Base-by-base conservation (phyloP, 1,140 invertebrate species). In the Cyphomyrmex costatus region DNA sequence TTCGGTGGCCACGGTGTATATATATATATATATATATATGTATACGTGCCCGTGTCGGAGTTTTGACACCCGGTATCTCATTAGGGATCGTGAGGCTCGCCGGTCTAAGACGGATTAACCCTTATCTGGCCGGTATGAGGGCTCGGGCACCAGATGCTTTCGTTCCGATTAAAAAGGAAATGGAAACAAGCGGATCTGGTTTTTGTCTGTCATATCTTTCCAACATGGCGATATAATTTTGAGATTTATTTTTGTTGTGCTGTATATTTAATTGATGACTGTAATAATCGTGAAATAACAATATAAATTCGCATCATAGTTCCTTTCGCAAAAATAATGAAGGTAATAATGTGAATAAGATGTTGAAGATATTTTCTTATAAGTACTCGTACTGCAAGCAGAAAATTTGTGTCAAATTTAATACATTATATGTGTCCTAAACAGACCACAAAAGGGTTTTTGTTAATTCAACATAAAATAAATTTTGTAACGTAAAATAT, bases 31-130 rank as follows among this genome's bases (percentile, higher is more conserved):
- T 78, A 36, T 46, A 66, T 68, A 63, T 46, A 36, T 53, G 46
- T 66, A 51, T 77, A 19, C 61, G 49, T 77, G 89, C 77, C 82
- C 88, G 90, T 92, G 90, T 92, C 92, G 61, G 89, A 95, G 94
- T 95, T 95, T 95, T 95, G 94, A 95, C 94, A 94, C 93, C 93
- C 92, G 91, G 94, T 94, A 95, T 95, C 93, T 95, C 94, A 95
- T 95, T 95, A 95, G 88, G 91, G 92, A 94, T 93, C 93, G 90
- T 93, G 92, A 93, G 91, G 94, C 92, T 91, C 88, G 86, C 87
- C 46, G 63, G 77, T 79, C 83, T 36, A 76, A 77, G 58, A 73
- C 65, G 89, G 91, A 92, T 93, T 92, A 92, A 60, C 10, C 56
- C 68, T 83, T 83, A 83, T 83, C 79, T 83, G 79, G 24, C 1